Percentiles rank a stretch among this genome's conserved stretches.
phyloP scores from a whole-genome alignment of 1,140 invertebrate genomes.

The Chymomyza costata region DNA sequence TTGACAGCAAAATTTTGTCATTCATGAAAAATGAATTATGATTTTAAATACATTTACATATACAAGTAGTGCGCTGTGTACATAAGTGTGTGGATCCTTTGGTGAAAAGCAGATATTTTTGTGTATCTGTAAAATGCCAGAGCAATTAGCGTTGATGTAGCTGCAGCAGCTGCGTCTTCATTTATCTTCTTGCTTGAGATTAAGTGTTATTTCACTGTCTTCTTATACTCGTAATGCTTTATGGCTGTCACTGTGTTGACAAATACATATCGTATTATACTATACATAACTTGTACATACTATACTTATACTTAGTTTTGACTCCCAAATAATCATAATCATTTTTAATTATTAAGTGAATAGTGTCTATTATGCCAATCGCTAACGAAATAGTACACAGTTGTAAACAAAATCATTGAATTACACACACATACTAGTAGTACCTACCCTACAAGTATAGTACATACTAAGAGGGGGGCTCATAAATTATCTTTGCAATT shows the following conservation, averaged over 20 bases:
- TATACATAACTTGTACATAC: no score
- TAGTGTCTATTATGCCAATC: no score
- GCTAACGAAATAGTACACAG: no score
- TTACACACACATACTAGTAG: constrained; percentile 23
- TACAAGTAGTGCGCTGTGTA: no score
- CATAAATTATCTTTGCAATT: constrained; percentile 64
- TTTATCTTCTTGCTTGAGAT: constrained; percentile 46
- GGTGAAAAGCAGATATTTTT: constrained; percentile 1
- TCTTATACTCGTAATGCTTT: constrained; percentile 47
- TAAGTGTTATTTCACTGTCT: constrained; percentile 33
- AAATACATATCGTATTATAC: constrained; percentile 53
- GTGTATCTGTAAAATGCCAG: constrained; percentile 55
- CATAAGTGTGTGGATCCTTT: no score
- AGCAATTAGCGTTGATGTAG: constrained; percentile 70
- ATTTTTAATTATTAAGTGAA: no score
- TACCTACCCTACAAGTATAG: constrained; percentile 21
- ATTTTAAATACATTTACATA: constrained; percentile 53
- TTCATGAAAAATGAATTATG: constrained; percentile 62
- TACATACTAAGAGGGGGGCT: constrained; percentile 20
- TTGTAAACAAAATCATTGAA: constrained; percentile 63
- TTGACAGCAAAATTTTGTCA: constrained; percentile 15
- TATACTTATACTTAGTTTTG: no score
- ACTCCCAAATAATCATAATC: no score
- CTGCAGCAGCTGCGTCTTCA: constrained; percentile 66
- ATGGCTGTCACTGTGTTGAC: constrained; percentile 54